These are phyloP conservation scores for Ivindomyrus marchei DNA, from an alignment of 2,113 vertebrate species.

Conservation along the genomic window DNA sequence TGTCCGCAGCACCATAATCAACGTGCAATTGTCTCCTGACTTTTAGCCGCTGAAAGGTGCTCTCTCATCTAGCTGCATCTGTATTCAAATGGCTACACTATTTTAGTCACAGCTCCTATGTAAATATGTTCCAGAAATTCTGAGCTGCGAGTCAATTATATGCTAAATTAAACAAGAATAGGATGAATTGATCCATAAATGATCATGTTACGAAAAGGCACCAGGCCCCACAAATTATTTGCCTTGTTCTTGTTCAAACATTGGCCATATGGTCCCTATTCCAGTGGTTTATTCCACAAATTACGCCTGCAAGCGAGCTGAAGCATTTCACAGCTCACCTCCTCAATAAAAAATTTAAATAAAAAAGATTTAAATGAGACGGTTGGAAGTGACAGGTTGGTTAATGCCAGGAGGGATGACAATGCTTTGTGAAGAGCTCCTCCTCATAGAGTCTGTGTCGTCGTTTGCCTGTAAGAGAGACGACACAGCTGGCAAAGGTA, in stretches of 20 bases:
- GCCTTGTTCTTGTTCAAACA: slow-evolving; percentile 51
- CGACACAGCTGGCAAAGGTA: neutral
- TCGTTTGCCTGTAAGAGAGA: neutral
- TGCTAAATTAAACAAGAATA: slow-evolving; percentile 77
- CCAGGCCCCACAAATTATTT: slow-evolving; percentile 57
- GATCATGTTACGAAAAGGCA: slow-evolving; percentile 68
- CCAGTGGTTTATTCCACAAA: slow-evolving; percentile 41
- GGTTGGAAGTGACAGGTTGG: slow-evolving; percentile 23
- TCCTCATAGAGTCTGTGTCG: neutral
- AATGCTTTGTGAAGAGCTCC: neutral
- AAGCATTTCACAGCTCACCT: slow-evolving; percentile 30
- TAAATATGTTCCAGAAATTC: slow-evolving; percentile 65
- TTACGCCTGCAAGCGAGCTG: slow-evolving; percentile 42
- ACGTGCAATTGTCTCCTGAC: slow-evolving; percentile 68
- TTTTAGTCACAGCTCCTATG: slow-evolving; percentile 56
- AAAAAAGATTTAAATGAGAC: slow-evolving; percentile 16
- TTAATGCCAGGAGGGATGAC: neutral
- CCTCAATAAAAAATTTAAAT: slow-evolving; percentile 19
- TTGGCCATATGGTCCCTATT: slow-evolving; percentile 41
- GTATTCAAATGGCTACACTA: slow-evolving; percentile 60
- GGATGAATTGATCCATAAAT: slow-evolving; percentile 73
- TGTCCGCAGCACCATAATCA: slow-evolving; percentile 64
- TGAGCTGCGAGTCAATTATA: slow-evolving; percentile 72
- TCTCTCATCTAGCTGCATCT: slow-evolving; percentile 53
- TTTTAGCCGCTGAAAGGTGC: slow-evolving; percentile 55